These are phyloP conservation scores for Gymnodraco acuticeps DNA, from an alignment of 2,797 vertebrate species.

Conservation along the genomic window DNA sequence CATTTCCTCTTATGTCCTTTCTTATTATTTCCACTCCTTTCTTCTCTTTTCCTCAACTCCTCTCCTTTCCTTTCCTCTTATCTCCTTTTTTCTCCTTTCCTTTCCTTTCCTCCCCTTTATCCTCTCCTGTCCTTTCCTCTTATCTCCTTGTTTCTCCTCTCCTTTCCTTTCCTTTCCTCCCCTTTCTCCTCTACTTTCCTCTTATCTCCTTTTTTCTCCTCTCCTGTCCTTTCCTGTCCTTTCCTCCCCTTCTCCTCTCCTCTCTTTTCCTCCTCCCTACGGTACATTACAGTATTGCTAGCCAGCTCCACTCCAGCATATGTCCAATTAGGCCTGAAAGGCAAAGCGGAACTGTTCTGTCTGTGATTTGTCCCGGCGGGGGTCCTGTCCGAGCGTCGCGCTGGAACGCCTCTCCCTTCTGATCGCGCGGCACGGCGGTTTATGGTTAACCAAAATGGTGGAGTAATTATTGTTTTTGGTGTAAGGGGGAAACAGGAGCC, in stretches of 20 bases:
- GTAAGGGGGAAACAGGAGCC: slow-evolving; percentile 88
- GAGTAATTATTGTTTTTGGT: slow-evolving; percentile 94
- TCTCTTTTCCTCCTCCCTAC: slow-evolving; percentile 53
- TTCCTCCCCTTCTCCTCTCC: not conserved
- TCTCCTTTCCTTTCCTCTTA: not conserved
- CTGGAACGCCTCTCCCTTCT: slow-evolving; percentile 88
- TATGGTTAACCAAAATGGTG: slow-evolving; percentile 97
- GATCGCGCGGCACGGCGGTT: slow-evolving; percentile 86
- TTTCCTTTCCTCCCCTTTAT: too few relatives aligned
- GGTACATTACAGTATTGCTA: slow-evolving; percentile 74
- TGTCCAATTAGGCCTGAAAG: slow-evolving; percentile 90
- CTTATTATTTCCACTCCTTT: too few relatives aligned
- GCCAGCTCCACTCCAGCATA: slow-evolving; percentile 85
- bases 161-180: too few relatives aligned
- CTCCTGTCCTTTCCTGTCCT: not conserved
- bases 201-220: slow-evolving; percentile 6
- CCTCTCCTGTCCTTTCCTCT: too few relatives aligned
- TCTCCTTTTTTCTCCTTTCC: too few relatives aligned
- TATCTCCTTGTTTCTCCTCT: too few relatives aligned
- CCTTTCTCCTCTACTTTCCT: slow-evolving; percentile 13
- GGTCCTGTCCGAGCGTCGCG: slow-evolving; percentile 86
- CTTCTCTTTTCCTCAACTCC: not conserved
- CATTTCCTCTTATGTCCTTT: too few relatives aligned
- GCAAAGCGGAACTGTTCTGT: slow-evolving; percentile 81
- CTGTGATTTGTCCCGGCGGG: slow-evolving; percentile 86